Conservation (phyloP, 2,113 vertebrate genomes). For the Emydura subglobosa region DNA sequence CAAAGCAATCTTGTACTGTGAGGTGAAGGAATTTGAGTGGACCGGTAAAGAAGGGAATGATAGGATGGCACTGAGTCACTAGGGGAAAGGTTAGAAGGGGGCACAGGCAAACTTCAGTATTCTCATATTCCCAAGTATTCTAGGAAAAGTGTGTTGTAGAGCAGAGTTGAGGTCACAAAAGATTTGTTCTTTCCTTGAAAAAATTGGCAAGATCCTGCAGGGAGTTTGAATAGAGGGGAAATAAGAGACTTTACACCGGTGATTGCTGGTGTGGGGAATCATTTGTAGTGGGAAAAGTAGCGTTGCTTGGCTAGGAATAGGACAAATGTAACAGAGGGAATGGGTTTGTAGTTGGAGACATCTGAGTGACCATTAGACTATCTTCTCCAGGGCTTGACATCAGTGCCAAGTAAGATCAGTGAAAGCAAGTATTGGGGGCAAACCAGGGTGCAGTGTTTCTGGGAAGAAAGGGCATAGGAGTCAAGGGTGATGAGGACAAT, state of each 20-base stretch:
- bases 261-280: not conserved
- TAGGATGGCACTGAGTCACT: not conserved
- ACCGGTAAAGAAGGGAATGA: not conserved
- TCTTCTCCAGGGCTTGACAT: not conserved
- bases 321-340: not conserved
- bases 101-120: not conserved
- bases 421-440: too few relatives aligned
- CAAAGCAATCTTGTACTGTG: not conserved
- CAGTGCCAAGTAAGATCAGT: not conserved
- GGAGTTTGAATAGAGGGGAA: not conserved
- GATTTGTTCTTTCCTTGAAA: not conserved
- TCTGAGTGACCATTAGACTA: not conserved
- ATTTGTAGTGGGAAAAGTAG: not conserved
- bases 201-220: not conserved
- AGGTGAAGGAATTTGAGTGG: not conserved
- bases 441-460: too few relatives aligned
- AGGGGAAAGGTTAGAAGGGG: not conserved
- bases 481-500: not conserved
- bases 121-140: not conserved
- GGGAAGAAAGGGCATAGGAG: not conserved
- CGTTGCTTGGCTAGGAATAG: not conserved
- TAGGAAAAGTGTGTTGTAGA: not conserved
- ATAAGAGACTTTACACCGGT: not conserved
- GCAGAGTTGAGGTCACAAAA: not conserved
- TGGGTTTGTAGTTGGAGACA: too few relatives aligned